Evolutionary conservation across 2,888 invertebrate genomes (phyloP).

Genomic region (Lobophora halterata): DNA sequence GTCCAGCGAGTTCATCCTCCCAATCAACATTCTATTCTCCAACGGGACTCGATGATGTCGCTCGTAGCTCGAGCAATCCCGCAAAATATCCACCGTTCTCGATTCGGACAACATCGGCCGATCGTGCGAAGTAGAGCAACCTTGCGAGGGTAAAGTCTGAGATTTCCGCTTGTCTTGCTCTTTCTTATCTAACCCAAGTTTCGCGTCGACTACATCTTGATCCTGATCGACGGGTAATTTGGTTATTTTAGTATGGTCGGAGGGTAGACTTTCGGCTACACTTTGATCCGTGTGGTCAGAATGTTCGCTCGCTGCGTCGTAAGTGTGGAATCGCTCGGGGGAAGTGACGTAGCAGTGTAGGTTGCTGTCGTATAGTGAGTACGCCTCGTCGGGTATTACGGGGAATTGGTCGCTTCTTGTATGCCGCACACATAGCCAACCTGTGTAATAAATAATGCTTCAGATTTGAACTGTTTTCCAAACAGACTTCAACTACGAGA

Average conservation of each 20-base stretch:
- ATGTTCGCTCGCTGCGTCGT: conserved; percentile 67
- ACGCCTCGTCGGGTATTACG: conserved; percentile 84
- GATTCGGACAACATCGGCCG: conserved; percentile 86
- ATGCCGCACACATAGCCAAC: conserved; percentile 89
- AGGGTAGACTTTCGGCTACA: conserved; percentile 64
- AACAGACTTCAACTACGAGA: too few relatives aligned
- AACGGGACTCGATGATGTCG: conserved; percentile 47
- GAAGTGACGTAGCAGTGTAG: conserved; percentile 55
- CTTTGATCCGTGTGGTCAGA: conserved; percentile 75
- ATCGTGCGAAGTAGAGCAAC: conserved; percentile 78
- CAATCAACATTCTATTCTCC: conserved; percentile 56
- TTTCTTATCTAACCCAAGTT: conserved; percentile 40
- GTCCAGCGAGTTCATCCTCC: conserved; percentile 67
- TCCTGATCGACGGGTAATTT: conserved; percentile 47
- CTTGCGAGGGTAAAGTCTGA: conserved; percentile 80
- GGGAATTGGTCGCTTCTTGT: conserved; percentile 89
- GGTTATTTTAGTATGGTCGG: conserved; percentile 51
- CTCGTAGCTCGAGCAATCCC: conserved; percentile 62
- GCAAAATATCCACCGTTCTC: conserved; percentile 83
- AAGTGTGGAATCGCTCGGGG: conserved; percentile 56
- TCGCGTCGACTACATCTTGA: conserved; percentile 61
- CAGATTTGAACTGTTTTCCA: conserved; percentile 6
- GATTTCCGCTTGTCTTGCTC: conserved; percentile 68
- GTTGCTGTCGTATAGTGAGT: conserved; percentile 68
- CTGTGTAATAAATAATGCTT: conserved; percentile 44